phyloP scores from a whole-genome alignment of 1,140 invertebrate genomes.

The Vanessa atalanta region DNA sequence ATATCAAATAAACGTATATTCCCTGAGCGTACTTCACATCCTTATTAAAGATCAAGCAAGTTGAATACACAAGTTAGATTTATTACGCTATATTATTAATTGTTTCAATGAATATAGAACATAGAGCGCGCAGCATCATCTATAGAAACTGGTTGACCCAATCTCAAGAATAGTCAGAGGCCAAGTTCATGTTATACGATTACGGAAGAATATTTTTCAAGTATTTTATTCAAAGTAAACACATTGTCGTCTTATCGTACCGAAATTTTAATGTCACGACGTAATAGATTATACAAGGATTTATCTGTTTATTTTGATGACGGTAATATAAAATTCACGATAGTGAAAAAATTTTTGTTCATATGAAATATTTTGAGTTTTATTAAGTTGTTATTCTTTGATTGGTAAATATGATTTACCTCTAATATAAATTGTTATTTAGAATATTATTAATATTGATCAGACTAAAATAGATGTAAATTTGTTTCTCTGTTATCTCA shows the following conservation, averaged over 20 bases:
- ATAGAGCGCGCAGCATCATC: conserved; percentile 28
- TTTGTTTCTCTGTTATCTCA: too few relatives aligned
- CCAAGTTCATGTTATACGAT: conserved; percentile 42
- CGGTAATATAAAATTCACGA: neutral
- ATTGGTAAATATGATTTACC: neutral
- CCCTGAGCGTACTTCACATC: conserved; percentile 8
- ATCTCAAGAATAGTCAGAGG: conserved; percentile 40
- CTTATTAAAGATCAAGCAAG: conserved; percentile 25
- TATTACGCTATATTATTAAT: conserved; percentile 41
- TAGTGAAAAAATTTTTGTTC: neutral
- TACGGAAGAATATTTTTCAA: conserved; percentile 19
- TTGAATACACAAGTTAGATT: conserved; percentile 24
- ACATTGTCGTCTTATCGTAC: conserved; percentile 25
- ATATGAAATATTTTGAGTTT: neutral
- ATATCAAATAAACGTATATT: neutral
- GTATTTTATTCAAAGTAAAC: conserved; percentile 25
- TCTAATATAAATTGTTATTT: neutral
- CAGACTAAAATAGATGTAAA: too few relatives aligned
- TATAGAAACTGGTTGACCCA: conserved; percentile 39
- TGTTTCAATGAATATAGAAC: conserved; percentile 42
- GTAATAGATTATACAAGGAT: conserved; percentile 26
- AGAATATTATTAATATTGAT: neutral
- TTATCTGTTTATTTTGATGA: conserved; percentile 24
- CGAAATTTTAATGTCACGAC: conserved; percentile 31
- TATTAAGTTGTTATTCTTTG: neutral